Base-by-base conservation (phyloP, 37 sponge, comb jelly and placozoan genomes). In the Agelas oroides region DNA sequence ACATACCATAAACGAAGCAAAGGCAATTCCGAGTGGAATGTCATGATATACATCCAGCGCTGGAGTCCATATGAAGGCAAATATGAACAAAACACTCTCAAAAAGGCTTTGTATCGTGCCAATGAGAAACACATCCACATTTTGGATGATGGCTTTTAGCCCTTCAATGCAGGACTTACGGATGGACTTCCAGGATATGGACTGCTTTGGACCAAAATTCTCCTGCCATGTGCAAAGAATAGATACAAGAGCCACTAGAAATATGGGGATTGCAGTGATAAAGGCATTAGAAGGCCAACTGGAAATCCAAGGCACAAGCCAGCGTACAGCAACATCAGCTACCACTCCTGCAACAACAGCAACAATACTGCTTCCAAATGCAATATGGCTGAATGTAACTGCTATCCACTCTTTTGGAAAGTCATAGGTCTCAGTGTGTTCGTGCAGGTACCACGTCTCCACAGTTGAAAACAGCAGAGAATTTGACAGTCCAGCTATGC, bases 1-100 rank as follows among this genome's bases (percentile, higher is more conserved):
- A 34, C 88, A 83, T 14, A 91, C 92, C 95, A 95, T 95, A 59
- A 95, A 95, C 16, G 86, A 80, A 17, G 95, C 95, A 65, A 94
- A 94, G 3, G 86, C 72, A 28, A 94, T 84, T 6, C 95, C 95
- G 35, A 94, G 78, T 1, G 95, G 91, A 25, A 85, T 17, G 55
- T 86, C 86, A 27, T 88, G 73, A 53, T 15, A 66, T 1, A 76
- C 77, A 56, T 83, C 89, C 38, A 91, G 89, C 2, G 92, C 81
- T 28, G 92, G 95, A 1, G 95, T 95, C 92, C 92, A 91, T n/a
- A 91, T 76, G 30, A 85, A 95, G 1, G 89, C 70, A 68, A 87
- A 95, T 24, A 94, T 71, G 59, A 86, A 90, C 24, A 95, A n/a
- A 0, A 75, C 81, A 59, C 89, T 95, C 72, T 95, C 92, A 73